These are phyloP conservation scores for Cataglyphis rosenhaueri DNA, from an alignment of 2,888 invertebrate genomes.

Conservation along the genomic window DNA sequence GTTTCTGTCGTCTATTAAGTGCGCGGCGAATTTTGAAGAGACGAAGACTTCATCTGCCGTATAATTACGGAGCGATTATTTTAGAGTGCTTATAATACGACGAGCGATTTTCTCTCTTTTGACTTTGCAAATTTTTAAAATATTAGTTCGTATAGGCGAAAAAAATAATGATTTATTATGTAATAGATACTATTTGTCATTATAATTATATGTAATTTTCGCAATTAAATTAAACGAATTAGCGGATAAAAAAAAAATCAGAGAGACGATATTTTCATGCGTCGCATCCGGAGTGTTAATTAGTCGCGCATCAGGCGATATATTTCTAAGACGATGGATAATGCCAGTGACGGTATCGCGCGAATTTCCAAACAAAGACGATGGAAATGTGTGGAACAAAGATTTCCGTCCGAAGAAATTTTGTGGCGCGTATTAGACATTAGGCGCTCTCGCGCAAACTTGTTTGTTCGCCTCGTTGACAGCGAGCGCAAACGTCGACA, in stretches of 20 bases:
- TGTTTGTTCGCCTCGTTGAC: constrained; percentile 62
- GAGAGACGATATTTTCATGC: constrained; percentile 40
- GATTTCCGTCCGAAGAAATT: constrained; percentile 57
- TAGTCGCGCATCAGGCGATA: constrained; percentile 40
- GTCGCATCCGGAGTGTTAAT: not conserved
- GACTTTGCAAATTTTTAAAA: not conserved
- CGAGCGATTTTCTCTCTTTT: not conserved
- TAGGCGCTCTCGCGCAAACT: constrained; percentile 55
- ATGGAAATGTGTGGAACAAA: constrained; percentile 34
- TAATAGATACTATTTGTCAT: not conserved
- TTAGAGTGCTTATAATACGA: not conserved
- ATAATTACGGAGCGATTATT: constrained; percentile 20
- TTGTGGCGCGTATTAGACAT: constrained; percentile 54
- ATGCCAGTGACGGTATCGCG: constrained; percentile 40
- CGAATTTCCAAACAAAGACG: constrained; percentile 36
- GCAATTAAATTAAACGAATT: constrained; percentile 21
- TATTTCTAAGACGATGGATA: constrained; percentile 19
- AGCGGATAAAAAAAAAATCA: not conserved
- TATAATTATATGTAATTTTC: constrained; percentile 10
- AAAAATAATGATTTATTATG: constrained; percentile 1
- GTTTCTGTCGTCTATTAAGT: constrained; percentile 55
- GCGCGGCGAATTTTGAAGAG: constrained; percentile 50
- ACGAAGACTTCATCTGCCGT: constrained; percentile 5
- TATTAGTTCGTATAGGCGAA: not conserved
- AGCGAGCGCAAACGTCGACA: constrained; percentile 42